These are phyloP conservation scores for Tretioscincus oriximinensis DNA, from an alignment of 2,113 vertebrate species.

Conservation along the genomic window DNA sequence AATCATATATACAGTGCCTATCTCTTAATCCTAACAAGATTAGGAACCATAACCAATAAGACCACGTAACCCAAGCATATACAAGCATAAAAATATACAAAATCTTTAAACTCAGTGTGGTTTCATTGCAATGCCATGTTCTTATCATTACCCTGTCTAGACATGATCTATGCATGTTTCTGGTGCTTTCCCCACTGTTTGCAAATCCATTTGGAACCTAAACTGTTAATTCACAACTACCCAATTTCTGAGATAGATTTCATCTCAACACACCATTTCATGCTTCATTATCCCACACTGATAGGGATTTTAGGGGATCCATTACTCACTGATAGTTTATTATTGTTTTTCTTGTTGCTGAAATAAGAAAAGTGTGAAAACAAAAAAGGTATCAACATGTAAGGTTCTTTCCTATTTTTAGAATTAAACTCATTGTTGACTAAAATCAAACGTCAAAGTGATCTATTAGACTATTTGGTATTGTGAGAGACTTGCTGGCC, in stretches of 20 bases:
- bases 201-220: conserved; percentile 42
- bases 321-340: conserved; percentile 34
- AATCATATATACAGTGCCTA: no score
- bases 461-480: neutral
- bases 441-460: neutral
- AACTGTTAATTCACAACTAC: conserved; percentile 51
- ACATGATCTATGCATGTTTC: neutral
- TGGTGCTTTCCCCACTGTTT: conserved; percentile 4
- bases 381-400: neutral
- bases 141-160: no score
- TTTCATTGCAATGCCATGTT: no score
- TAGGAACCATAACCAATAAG: no score
- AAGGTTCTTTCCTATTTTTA: neutral
- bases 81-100: no score
- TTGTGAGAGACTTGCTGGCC: neutral
- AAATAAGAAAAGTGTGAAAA: neutral
- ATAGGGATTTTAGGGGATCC: conserved; percentile 44
- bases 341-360: neutral
- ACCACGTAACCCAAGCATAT: no score
- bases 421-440: neutral
- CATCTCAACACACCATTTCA: conserved; percentile 59
- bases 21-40: no score
- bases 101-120: no score
- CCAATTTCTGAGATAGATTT: conserved; percentile 57
- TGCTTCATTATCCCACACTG: conserved; percentile 61